Base-by-base conservation (phyloP, 37 sponge, comb jelly and placozoan species). In the Cladorhizidae sp. region DNA sequence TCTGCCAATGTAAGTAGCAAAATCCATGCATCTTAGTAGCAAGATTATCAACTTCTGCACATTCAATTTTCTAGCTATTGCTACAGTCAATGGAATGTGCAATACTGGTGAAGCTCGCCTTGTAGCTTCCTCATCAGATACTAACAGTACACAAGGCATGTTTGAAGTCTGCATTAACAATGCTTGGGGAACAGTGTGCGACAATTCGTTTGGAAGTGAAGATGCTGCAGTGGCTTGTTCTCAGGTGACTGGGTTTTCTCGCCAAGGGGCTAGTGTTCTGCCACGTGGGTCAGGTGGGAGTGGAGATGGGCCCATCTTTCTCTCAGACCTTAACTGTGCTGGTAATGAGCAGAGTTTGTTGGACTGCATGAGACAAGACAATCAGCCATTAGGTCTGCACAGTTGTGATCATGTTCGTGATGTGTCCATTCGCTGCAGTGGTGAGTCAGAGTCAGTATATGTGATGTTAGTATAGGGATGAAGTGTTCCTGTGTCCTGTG, bases 141-240 rank as follows among this genome's bases (percentile, higher is more conserved):
- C 1, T 3, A 21, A 9, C 3, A 56, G 54, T 3, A 62, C 64
- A 41, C 50, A 64, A 3, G 80, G 80, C 22, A 79, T 56, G 55
- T 22, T 79, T 29, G 70, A 79, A 35, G 36, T 79, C 26, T 79
- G 80, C 40, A 20, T 79, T 17, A 79, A 79, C 51, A 54, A 67
- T 68, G 80, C 80, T n/a, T 79, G 80, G 80, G 80, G 80, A 35
- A 79, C 69, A 7, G 38, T 79, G 14, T 79, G 80, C 52, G 40
- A 68, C 57, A 69, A n/a, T 37, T 0, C 2, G 12, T 79, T 79
- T 79, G 80, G 36, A n/a, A 22, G 1, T 35, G 25, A 38, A 23
- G 80, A 79, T 79, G 80, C 80, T 9, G 21, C 12, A 33, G 80
- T 79, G 36, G 68, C 70, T 33, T 79, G 80, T 69, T 2, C 40